phyloP scores from a whole-genome alignment of 1,140 invertebrate genomes.

The Cepaea nemoralis region DNA sequence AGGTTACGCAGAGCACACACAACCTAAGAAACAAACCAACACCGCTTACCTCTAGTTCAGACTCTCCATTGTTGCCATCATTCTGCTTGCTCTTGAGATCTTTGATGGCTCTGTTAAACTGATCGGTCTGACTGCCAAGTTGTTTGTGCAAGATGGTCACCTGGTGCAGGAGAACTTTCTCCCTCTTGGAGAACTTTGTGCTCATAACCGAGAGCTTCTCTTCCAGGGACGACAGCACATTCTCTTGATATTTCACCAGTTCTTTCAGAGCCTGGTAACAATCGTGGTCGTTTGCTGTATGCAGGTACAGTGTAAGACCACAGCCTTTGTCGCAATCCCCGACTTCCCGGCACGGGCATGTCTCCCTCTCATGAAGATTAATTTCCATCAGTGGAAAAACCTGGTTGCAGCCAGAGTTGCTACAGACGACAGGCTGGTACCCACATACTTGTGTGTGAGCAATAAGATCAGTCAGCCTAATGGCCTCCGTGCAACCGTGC shows the following conservation, averaged over 20 bases:
- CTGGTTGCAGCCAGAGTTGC: slow-evolving; percentile 47
- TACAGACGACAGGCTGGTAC: slow-evolving; percentile 50
- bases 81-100: slow-evolving; percentile 10
- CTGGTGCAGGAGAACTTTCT: slow-evolving; percentile 50
- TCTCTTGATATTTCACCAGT: slow-evolving; percentile 49
- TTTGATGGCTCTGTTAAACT: slow-evolving; percentile 46
- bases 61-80: not conserved
- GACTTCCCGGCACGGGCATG: slow-evolving; percentile 49
- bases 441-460: slow-evolving; percentile 48
- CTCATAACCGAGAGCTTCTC: slow-evolving; percentile 44
- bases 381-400: slow-evolving; percentile 44
- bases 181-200: slow-evolving; percentile 47
- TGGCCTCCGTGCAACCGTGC: slow-evolving; percentile 48
- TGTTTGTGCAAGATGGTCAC: slow-evolving; percentile 49
- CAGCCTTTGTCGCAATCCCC: slow-evolving; percentile 55
- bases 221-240: slow-evolving; percentile 48
- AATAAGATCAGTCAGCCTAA: slow-evolving; percentile 49
- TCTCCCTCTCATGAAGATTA: slow-evolving; percentile 44
- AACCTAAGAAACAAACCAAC: not conserved
- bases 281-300: slow-evolving; percentile 45
- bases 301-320: slow-evolving; percentile 47
- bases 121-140: slow-evolving; percentile 42
- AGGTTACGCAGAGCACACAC: no score
- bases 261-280: slow-evolving; percentile 51
- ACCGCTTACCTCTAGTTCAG: not conserved